Conservation (phyloP, 2,888 invertebrate genomes). For the Platycnemis pennipes region DNA sequence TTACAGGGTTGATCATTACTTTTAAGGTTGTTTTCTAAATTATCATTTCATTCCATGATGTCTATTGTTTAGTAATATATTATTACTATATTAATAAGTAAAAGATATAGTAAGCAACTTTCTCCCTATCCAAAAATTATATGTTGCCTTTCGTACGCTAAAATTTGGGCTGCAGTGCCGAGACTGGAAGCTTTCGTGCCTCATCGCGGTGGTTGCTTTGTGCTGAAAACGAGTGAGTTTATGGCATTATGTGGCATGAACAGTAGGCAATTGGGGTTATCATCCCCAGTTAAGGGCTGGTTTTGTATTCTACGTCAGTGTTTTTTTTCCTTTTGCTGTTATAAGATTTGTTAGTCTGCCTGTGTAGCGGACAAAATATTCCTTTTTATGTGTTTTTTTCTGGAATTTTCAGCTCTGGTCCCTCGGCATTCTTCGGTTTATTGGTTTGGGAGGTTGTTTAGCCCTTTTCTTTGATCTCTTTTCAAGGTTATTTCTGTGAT, state of each 20-base stretch:
- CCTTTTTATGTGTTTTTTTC: not conserved
- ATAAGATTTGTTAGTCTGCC: not conserved
- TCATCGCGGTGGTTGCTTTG: not conserved
- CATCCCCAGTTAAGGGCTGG: not conserved
- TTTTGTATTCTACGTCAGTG: not conserved
- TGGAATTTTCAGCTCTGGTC: not conserved
- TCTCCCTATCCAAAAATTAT: no score
- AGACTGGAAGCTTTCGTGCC: not conserved
- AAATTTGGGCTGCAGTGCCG: no score
- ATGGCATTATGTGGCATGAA: not conserved
- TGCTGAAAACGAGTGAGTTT: not conserved
- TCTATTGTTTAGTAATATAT: no score
- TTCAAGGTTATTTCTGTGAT: not conserved
- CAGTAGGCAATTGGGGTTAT: not conserved
- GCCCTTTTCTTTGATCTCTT: not conserved
- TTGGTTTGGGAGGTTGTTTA: not conserved
- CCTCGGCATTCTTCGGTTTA: not conserved
- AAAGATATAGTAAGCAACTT: no score
- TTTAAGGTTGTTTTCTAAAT: no score
- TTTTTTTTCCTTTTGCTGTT: not conserved
- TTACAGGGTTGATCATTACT: no score
- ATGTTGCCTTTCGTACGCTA: no score
- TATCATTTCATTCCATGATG: no score
- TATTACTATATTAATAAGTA: no score
- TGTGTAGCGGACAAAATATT: not conserved